Conservation (phyloP, 2,888 invertebrate genomes). For the Nasonovia ribisnigri region DNA sequence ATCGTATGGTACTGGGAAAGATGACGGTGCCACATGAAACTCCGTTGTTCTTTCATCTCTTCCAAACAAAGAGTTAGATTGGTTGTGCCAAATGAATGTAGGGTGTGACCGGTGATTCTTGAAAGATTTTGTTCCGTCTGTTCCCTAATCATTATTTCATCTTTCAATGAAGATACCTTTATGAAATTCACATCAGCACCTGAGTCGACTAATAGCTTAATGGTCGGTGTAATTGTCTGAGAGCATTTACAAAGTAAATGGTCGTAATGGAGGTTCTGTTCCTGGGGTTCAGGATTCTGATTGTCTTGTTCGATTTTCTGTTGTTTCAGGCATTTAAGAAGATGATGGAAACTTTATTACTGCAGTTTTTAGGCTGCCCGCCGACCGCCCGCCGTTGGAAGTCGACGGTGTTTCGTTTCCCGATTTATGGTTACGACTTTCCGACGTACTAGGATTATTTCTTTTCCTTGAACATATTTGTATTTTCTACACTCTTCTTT, state of each 20-base stretch:
- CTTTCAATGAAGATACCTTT: constrained; percentile 18
- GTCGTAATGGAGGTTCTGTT: constrained; percentile 21
- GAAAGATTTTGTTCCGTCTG: constrained; percentile 3
- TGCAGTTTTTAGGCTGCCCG: not conserved
- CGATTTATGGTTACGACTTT: not conserved
- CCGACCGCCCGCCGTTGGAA: constrained; percentile 8
- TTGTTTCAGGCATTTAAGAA: not conserved
- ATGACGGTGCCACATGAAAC: constrained; percentile 3
- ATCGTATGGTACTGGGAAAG: constrained; percentile 24
- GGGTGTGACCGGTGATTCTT: not conserved
- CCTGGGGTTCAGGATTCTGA: not conserved
- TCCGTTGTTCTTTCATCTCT: not conserved
- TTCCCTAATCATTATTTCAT: constrained; percentile 11
- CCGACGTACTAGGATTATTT: not conserved
- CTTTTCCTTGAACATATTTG: not conserved
- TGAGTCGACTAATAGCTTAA: constrained; percentile 23
- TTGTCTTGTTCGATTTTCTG: not conserved
- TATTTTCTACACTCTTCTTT: constrained; percentile 7
- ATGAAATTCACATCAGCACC: constrained; percentile 23
- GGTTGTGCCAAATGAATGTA: constrained; percentile 6
- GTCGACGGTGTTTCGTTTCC: constrained; percentile 15
- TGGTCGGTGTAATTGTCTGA: constrained; percentile 32
- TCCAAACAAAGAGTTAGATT: not conserved
- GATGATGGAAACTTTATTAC: not conserved
- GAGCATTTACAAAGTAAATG: not conserved